Percentiles rank a stretch among this genome's conserved stretches.
phyloP scores from a whole-genome alignment of 2,113 vertebrate species.

The Passer montanus region DNA sequence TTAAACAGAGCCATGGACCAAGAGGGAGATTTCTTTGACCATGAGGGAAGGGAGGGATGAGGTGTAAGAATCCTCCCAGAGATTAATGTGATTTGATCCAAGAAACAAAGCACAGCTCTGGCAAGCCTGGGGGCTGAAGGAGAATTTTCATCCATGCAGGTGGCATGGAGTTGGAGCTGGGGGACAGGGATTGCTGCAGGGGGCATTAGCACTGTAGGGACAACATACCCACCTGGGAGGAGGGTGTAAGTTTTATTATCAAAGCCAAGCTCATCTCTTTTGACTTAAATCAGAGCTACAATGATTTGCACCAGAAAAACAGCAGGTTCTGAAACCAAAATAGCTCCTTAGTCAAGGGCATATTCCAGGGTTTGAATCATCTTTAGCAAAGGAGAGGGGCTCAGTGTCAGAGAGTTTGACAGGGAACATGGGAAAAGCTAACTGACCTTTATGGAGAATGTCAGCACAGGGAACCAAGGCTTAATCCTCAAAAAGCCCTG shows the following conservation, averaged over 20 bases:
- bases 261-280: background rate
- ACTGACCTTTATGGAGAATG: conserved; percentile 62
- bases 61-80: background rate
- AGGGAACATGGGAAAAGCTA: conserved; percentile 13
- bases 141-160: background rate
- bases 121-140: background rate
- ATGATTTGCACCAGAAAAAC: background rate
- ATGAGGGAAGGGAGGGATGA: background rate
- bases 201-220: background rate
- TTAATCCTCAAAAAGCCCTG: conserved; percentile 50
- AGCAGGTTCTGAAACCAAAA: conserved; percentile 36
- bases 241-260: background rate
- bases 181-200: background rate
- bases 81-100: background rate
- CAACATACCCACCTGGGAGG: background rate
- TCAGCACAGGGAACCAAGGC: conserved; percentile 12
- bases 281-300: background rate
- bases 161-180: background rate
- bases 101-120: background rate
- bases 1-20: background rate
- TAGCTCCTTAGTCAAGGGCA: conserved; percentile 55
- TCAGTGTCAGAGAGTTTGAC: conserved; percentile 28
- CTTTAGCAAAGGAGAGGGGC: conserved; percentile 31
- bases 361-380: conserved; percentile 48
- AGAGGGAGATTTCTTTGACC: background rate